These are phyloP conservation scores for Indri indri DNA, from an alignment of 2,113 vertebrate species.

Conservation along the genomic window DNA sequence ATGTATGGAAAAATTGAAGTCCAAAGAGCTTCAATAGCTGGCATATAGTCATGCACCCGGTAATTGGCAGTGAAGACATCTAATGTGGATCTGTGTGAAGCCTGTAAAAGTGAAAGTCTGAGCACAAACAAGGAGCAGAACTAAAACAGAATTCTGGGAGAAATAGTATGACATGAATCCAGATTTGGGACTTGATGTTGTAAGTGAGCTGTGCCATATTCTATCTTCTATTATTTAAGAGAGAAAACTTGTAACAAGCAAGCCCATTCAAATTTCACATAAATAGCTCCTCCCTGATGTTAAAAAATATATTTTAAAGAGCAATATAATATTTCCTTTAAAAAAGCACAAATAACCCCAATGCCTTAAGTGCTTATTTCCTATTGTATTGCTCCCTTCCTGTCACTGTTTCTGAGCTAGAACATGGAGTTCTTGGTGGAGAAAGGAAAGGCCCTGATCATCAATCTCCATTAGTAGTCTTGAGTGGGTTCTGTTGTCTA, in stretches of 20 bases:
- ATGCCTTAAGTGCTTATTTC: conserved; percentile 26
- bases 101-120: not conserved
- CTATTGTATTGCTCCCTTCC: conserved; percentile 30
- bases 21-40: not conserved
- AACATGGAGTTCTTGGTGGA: conserved; percentile 12
- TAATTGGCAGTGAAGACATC: not conserved
- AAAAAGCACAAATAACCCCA: not conserved
- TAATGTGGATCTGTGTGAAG: not conserved
- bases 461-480: not conserved
- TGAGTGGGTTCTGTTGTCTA: not conserved
- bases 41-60: not conserved
- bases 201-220: not conserved
- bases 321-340: not conserved
- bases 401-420: conserved; percentile 41
- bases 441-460: conserved; percentile 46
- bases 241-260: not conserved
- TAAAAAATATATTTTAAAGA: conserved; percentile 41
- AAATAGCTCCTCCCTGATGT: not conserved
- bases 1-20: not conserved
- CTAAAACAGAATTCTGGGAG: not conserved
- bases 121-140: not conserved
- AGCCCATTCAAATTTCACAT: not conserved
- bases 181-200: not conserved
- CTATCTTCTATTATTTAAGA: not conserved
- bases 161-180: not conserved